These are phyloP conservation scores for Mallotus villosus DNA, from an alignment of 2,797 vertebrate genomes.

Conservation along the genomic window DNA sequence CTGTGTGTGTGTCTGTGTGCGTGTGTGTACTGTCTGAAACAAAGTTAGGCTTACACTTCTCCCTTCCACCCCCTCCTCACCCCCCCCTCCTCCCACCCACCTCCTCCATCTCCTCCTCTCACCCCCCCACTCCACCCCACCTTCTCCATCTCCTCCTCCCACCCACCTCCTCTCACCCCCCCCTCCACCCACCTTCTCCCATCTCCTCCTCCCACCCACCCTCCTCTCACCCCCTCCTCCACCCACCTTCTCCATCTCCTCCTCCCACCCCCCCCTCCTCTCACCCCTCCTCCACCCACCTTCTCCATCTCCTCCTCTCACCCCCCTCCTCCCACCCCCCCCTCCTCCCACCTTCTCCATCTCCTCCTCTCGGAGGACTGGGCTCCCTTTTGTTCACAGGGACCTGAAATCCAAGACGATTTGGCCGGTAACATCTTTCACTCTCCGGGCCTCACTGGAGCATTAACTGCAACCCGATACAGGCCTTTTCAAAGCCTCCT, in stretches of 20 bases:
- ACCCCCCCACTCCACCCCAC: too few relatives aligned
- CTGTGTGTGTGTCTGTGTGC: too few relatives aligned
- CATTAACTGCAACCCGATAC: slow-evolving; percentile 78
- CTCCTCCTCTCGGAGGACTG: slow-evolving; percentile 58
- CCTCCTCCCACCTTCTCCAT: slow-evolving; percentile 9
- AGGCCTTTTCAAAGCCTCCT: slow-evolving; percentile 74
- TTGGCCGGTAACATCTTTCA: slow-evolving; percentile 78
- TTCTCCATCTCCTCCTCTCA: slow-evolving; percentile 42
- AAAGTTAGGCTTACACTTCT: slow-evolving; percentile 31
- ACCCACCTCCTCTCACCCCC: slow-evolving; percentile 8
- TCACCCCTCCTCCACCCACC: too few relatives aligned
- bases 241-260: slow-evolving; percentile 11
- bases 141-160: slow-evolving; percentile 32
- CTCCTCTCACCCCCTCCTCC: too few relatives aligned
- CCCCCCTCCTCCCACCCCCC: slow-evolving; percentile 30
- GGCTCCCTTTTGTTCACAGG: slow-evolving; percentile 71
- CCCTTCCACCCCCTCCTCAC: slow-evolving; percentile 23
- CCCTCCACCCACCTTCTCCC: too few relatives aligned
- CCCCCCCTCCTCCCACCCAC: neutral
- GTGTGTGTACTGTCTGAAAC: slow-evolving; percentile 26
- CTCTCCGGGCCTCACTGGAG: slow-evolving; percentile 73
- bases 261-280: too few relatives aligned
- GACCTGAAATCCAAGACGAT: slow-evolving; percentile 73
- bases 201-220: slow-evolving; percentile 44
- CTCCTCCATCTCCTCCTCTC: slow-evolving; percentile 12